A percentile compares a stretch with the other conserved stretches of the same genome.
Conservation (phyloP, 1,140 invertebrate species). For the Drosophila insularis region DNA sequence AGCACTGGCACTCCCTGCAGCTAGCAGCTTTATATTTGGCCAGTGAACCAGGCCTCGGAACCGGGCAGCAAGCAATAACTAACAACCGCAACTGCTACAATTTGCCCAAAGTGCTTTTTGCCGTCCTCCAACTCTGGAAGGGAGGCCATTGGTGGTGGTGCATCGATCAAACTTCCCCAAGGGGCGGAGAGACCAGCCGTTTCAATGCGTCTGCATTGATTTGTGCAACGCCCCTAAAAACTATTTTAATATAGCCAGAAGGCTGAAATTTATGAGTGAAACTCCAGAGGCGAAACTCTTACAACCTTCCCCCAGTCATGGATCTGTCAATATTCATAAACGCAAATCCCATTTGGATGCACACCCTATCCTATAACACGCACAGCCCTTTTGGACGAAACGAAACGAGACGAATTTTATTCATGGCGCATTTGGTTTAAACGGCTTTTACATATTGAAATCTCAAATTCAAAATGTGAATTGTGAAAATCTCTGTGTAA, state of each 20-base stretch:
- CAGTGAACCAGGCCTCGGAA: slow-evolving; percentile 9
- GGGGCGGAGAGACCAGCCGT: neutral
- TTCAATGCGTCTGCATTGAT: slow-evolving; percentile 54
- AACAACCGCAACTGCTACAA: slow-evolving; percentile 69
- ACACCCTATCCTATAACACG: neutral
- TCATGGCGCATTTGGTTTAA: slow-evolving; percentile 64
- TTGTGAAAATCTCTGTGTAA: slow-evolving; percentile 75
- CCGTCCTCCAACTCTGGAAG: neutral
- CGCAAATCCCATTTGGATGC: slow-evolving; percentile 63
- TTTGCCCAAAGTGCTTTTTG: slow-evolving; percentile 42
- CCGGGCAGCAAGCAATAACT: slow-evolving; percentile 19
- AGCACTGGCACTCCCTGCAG: slow-evolving; percentile 26
- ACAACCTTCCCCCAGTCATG: neutral
- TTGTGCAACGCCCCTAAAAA: slow-evolving; percentile 50
- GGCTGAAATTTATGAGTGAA: slow-evolving; percentile 29
- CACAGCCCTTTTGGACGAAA: slow-evolving; percentile 17
- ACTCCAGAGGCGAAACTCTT: neutral
- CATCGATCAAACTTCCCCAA: slow-evolving; percentile 53
- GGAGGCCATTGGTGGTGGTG: neutral
- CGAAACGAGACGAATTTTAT: slow-evolving; percentile 70
- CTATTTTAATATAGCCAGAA: slow-evolving; percentile 23
- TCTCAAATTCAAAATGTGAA: slow-evolving; percentile 65
- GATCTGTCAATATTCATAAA: slow-evolving; percentile 60
- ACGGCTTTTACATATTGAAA: slow-evolving; percentile 68
- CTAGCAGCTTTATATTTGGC: slow-evolving; percentile 48